Conservation (phyloP, 2,888 invertebrate genomes). For the Limnephilus lunatus region DNA sequence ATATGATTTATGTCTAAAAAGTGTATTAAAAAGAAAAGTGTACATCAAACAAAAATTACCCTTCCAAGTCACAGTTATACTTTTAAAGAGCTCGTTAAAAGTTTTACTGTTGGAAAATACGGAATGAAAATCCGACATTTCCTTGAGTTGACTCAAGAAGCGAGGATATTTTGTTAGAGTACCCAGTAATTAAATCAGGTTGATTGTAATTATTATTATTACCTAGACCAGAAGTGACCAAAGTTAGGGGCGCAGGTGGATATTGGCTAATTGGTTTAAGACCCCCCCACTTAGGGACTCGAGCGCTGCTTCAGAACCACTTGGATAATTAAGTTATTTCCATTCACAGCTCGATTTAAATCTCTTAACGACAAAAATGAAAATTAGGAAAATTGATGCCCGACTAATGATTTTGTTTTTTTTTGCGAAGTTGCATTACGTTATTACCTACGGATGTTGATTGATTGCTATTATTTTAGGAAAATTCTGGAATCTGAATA, state of each 20-base stretch:
- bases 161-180: background rate
- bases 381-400: background rate
- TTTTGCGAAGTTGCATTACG: background rate
- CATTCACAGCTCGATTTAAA: constrained; percentile 58
- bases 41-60: constrained; percentile 18
- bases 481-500: background rate
- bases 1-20: background rate
- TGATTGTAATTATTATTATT: background rate
- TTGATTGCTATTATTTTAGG: background rate
- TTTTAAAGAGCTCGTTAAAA: constrained; percentile 16
- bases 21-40: background rate
- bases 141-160: constrained; percentile 1
- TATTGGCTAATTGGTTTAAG: constrained; percentile 60
- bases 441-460: background rate
- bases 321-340: constrained; percentile 61
- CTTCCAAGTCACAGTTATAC: constrained; percentile 9
- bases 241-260: constrained; percentile 48
- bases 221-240: constrained; percentile 22
- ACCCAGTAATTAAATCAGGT: constrained; percentile 25
- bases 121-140: background rate
- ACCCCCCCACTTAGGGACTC: constrained; percentile 36
- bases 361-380: constrained; percentile 52
- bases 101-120: constrained; percentile 7
- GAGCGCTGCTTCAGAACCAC: constrained; percentile 6
- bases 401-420: background rate